phyloP scores from a whole-genome alignment of 2,113 vertebrate species.

The Vombatus ursinus region DNA sequence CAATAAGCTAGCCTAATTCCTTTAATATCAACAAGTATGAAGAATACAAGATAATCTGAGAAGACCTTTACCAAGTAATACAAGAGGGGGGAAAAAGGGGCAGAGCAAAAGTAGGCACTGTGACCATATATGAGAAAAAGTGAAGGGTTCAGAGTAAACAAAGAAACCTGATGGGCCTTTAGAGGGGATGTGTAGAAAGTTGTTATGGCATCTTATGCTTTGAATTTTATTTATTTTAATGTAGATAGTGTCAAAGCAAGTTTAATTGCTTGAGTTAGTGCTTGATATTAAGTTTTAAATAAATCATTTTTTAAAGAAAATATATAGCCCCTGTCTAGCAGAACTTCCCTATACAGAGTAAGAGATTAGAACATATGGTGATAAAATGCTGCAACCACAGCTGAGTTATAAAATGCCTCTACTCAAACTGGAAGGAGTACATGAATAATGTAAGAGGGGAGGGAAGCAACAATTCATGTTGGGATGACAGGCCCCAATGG shows the following conservation, averaged over 20 bases:
- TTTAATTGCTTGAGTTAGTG: neutral
- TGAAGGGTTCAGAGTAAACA: neutral
- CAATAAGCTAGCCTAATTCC: neutral
- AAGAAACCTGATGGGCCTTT: neutral
- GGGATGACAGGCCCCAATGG: neutral
- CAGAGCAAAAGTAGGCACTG: neutral
- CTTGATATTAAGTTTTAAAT: neutral
- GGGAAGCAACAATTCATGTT: neutral
- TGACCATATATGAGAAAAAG: neutral
- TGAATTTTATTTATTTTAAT: neutral
- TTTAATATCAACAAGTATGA: neutral
- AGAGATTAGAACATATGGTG: neutral
- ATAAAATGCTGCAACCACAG: neutral
- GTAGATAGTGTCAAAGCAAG: neutral
- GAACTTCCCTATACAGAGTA: neutral
- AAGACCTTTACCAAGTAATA: neutral
- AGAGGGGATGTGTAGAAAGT: neutral
- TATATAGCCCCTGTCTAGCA: neutral
- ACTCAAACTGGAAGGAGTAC: neutral
- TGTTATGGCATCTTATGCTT: neutral
- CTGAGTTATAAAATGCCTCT: neutral
- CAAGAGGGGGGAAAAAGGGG: neutral
- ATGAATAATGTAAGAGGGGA: neutral
- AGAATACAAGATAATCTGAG: neutral
- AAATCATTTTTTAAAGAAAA: neutral